Evolutionary conservation across 2,888 invertebrate genomes (phyloP).

Genomic region (Caenorhabditis doughertyi): DNA sequence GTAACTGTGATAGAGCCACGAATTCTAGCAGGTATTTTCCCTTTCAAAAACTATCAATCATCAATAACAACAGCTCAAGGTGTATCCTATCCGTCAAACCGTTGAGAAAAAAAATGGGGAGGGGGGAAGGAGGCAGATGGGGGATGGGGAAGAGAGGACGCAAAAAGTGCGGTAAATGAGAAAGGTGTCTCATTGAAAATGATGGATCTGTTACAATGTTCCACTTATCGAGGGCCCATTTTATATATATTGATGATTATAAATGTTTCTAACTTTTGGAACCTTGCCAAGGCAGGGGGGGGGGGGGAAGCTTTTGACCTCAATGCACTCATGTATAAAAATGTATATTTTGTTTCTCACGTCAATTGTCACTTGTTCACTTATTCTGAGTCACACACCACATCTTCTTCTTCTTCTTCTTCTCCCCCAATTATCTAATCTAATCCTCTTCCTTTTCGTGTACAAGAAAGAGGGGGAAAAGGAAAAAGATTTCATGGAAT

Average conservation of each 20-base stretch:
- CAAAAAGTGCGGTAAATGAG: constrained; percentile 26
- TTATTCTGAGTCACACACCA: constrained; percentile 32
- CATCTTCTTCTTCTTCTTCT: background rate
- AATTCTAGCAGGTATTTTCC: constrained; percentile 75
- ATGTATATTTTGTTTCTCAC: background rate
- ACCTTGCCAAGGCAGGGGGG: too few species aligned
- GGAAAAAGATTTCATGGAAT: constrained; percentile 38
- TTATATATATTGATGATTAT: background rate
- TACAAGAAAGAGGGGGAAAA: constrained; percentile 1
- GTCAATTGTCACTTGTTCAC: constrained; percentile 36
- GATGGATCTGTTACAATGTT: constrained; percentile 50
- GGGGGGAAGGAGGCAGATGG: background rate
- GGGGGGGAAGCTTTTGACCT: too few species aligned
- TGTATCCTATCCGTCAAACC: constrained; percentile 23
- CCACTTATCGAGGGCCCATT: background rate
- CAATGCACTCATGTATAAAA: background rate
- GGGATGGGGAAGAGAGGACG: background rate
- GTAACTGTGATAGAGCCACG: constrained; percentile 81
- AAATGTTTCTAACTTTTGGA: background rate
- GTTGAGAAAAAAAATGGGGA: background rate
- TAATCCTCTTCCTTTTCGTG: constrained; percentile 28
- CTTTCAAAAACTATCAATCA: constrained; percentile 10
- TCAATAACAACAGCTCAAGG: constrained; percentile 28
- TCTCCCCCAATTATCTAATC: constrained; percentile 42
- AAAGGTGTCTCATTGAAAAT: constrained; percentile 47